Percentiles rank a stretch among this genome's conserved stretches.
phyloP scores from a whole-genome alignment of 2,888 invertebrate genomes.

The Lasioglossum vierecki region DNA sequence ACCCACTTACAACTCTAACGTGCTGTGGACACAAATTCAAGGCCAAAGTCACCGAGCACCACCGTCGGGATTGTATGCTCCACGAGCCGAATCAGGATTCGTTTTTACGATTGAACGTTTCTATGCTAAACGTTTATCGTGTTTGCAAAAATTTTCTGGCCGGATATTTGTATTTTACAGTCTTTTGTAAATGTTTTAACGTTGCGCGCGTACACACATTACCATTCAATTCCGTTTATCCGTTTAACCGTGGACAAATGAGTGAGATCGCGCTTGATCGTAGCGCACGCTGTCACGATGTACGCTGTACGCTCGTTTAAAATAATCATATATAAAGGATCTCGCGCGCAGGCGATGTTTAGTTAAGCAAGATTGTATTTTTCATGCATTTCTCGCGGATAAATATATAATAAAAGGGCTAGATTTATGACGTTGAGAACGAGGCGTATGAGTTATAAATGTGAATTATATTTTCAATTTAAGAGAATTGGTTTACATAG shows the following conservation, averaged over 20 bases:
- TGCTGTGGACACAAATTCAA: constrained; percentile 62
- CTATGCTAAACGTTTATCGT: not conserved
- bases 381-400: too few species aligned
- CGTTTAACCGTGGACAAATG: not conserved
- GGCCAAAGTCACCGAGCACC: constrained; percentile 53
- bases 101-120: not conserved
- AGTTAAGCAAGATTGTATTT: too few species aligned
- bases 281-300: not conserved
- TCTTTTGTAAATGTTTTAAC: constrained; percentile 1
- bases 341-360: too few species aligned
- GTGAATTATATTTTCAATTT: too few species aligned
- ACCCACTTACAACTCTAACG: constrained; percentile 72
- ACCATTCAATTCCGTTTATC: not conserved
- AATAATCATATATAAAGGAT: not conserved
- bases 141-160: not conserved
- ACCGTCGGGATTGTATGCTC: constrained; percentile 51
- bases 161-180: not conserved
- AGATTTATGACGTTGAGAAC: too few species aligned
- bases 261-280: not conserved
- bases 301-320: not conserved
- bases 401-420: too few species aligned
- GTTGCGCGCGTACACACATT: not conserved
- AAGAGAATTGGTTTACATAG: too few species aligned
- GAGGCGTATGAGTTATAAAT: too few species aligned
- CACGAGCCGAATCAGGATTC: not conserved